Evolutionary conservation across 2,888 invertebrate genomes (phyloP).

Genomic region (Arenicola marina): DNA sequence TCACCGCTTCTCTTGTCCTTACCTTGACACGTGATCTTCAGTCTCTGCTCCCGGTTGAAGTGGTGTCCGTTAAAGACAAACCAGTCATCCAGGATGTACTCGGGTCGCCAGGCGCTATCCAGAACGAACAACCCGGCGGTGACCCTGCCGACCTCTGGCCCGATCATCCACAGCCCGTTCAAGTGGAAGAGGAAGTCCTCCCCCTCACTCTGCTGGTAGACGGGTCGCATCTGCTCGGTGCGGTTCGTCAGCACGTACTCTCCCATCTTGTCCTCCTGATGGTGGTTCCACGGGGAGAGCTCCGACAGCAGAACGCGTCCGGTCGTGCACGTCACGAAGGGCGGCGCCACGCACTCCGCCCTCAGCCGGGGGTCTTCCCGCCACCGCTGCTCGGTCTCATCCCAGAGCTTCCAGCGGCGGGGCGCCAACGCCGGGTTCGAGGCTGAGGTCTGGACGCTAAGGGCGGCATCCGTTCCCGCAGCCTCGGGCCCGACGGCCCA

Average conservation of each 20-base stretch:
- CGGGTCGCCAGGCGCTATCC: conserved; percentile 11
- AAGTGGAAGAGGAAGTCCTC: conserved; percentile 7
- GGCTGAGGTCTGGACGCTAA: neutral
- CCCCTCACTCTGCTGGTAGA: conserved; percentile 10
- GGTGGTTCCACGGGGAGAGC: neutral
- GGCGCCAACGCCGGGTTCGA: neutral
- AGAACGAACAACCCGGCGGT: conserved; percentile 11
- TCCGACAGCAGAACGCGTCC: conserved; percentile 7
- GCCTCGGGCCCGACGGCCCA: neutral
- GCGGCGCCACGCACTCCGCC: conserved; percentile 6
- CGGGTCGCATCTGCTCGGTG: conserved; percentile 11
- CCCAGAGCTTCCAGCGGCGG: neutral
- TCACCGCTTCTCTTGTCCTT: too few relatives aligned
- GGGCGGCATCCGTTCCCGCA: neutral
- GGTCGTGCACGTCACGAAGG: conserved; percentile 8
- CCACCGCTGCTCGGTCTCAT: conserved; percentile 1
- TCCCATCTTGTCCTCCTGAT: conserved; percentile 6
- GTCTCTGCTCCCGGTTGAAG: neutral
- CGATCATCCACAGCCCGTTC: conserved; percentile 15
- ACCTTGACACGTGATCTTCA: neutral
- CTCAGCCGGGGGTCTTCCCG: neutral
- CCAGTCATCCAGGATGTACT: conserved; percentile 14
- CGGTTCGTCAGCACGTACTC: conserved; percentile 2
- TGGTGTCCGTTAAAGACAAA: conserved; percentile 1
- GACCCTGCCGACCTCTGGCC: conserved; percentile 10